Percentiles rank a stretch among this genome's conserved stretches.
These are phyloP conservation scores for Pelecanus crispus DNA, from an alignment of 2,113 vertebrate species.

Conservation along the genomic window DNA sequence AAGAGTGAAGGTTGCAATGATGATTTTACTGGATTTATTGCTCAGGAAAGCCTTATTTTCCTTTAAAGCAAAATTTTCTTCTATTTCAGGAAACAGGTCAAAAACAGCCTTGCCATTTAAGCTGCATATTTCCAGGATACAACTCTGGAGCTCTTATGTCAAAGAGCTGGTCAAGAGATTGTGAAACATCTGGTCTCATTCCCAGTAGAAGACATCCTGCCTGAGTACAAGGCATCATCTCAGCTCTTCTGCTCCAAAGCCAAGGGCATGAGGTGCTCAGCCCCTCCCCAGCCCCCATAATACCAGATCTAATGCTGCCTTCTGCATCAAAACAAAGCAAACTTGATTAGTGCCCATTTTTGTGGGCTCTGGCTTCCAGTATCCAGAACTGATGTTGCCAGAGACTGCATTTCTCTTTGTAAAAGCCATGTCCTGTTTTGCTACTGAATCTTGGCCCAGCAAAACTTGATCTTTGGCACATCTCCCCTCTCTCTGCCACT, in stretches of 20 bases:
- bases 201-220: not conserved
- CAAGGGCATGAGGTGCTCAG: not conserved
- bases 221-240: not conserved
- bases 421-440: conserved; percentile 1
- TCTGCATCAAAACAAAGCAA: not conserved
- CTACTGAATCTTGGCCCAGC: not conserved
- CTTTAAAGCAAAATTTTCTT: not conserved
- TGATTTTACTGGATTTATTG: not conserved
- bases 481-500: not conserved
- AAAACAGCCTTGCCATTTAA: not conserved
- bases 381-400: not conserved
- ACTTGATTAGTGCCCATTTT: not conserved
- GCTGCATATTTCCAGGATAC: not conserved
- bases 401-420: not conserved
- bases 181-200: not conserved
- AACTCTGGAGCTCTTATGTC: not conserved
- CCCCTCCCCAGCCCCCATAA: not conserved
- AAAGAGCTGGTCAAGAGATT: not conserved
- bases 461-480: conserved; percentile 10
- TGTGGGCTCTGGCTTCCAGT: not conserved
- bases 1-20: not conserved
- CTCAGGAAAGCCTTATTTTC: not conserved
- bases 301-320: not conserved
- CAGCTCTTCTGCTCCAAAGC: not conserved
- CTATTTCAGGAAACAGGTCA: not conserved